Evolutionary conservation across 2,113 vertebrate genomes (phyloP).

Genomic region (Pao palembangensis): DNA sequence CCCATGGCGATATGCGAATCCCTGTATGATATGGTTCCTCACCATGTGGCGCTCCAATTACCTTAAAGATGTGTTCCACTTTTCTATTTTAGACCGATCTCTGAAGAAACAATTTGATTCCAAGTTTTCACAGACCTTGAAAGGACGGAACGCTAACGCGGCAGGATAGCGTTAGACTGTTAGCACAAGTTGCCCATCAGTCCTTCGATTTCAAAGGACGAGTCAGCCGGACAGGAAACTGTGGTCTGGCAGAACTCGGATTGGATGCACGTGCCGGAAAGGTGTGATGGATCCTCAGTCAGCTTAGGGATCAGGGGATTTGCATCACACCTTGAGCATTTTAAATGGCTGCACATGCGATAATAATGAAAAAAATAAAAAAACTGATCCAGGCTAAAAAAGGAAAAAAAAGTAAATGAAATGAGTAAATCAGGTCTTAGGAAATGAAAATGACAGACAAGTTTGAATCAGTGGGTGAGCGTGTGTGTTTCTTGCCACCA

Average conservation of each 20-base stretch:
- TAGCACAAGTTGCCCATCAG: no score
- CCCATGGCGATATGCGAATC: slow-evolving; percentile 69
- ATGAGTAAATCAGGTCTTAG: slow-evolving; percentile 71
- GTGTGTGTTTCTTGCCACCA: slow-evolving; percentile 73
- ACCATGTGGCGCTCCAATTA: slow-evolving; percentile 50
- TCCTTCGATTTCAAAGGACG: background rate
- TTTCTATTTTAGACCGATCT: slow-evolving; percentile 42
- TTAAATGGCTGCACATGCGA: slow-evolving; percentile 68
- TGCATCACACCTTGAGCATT: slow-evolving; percentile 66
- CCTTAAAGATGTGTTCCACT: slow-evolving; percentile 48
- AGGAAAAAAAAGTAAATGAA: slow-evolving; percentile 59
- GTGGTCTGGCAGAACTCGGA: slow-evolving; percentile 54
- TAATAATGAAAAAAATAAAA: slow-evolving; percentile 51
- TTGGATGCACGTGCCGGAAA: slow-evolving; percentile 46
- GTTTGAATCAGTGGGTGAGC: slow-evolving; percentile 71
- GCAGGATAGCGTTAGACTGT: no score
- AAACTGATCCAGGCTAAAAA: slow-evolving; percentile 1
- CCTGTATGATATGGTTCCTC: slow-evolving; percentile 57
- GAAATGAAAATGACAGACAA: slow-evolving; percentile 70
- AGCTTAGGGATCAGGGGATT: slow-evolving; percentile 51
- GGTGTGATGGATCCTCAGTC: slow-evolving; percentile 61
- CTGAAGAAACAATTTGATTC: slow-evolving; percentile 30
- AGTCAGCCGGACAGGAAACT: slow-evolving; percentile 49
- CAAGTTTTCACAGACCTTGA: slow-evolving; percentile 37
- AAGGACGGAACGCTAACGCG: slow-evolving; percentile 29